Evolutionary conservation across 2,113 vertebrate species (phyloP), one percentile per base, ranked within the genome.

Genomic region (Marmota flaviventris): DNA sequence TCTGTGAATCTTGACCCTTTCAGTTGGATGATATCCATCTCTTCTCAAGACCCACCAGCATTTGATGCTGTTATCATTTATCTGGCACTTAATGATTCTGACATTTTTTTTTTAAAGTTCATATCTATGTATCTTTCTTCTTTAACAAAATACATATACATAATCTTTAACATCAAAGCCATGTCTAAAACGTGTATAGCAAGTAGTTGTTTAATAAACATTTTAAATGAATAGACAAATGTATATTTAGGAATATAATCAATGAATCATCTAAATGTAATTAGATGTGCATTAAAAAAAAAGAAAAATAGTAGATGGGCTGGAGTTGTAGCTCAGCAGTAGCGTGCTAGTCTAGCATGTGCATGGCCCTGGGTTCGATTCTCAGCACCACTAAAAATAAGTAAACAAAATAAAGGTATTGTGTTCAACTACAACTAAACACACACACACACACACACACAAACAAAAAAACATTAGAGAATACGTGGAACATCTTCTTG

Each of bases 211-310:
- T 97, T 45, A 85, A 32, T 86, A 87, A 97, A 76, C 78, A 58
- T 81, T 92, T 92, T 73, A 96, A 94, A 25, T 91, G 56, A 89
- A 65, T n/a, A 27, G 14, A 27, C 5, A 67, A 34, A n/a, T 96
- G 10, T 82, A 67, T 65, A 85, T 78, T 96, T 97, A 82, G 18
- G 20, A 72, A 70, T 70, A 75, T 90, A 95, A 88, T 94, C 85
- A 95, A 95, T 93, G 87, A 6, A 10, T 81, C 6, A 77, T 75
- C 82, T 92, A 45, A 92, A 82, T 78, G 20, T 95, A 93, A 95
- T 95, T 95, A 95, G 29, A 79, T 94, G 17, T 96, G 24, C 39
- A 83, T 94, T 96, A 86, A 85, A 93, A 91, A 39, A 94, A 93
- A 89, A 89, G 82, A 94, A 91, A 94, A 93, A 89, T 22, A 95